Evolutionary conservation across 2,113 vertebrate genomes (phyloP), one percentile per base, ranked within the genome.

Genomic region (Elgaria multicarinata): DNA sequence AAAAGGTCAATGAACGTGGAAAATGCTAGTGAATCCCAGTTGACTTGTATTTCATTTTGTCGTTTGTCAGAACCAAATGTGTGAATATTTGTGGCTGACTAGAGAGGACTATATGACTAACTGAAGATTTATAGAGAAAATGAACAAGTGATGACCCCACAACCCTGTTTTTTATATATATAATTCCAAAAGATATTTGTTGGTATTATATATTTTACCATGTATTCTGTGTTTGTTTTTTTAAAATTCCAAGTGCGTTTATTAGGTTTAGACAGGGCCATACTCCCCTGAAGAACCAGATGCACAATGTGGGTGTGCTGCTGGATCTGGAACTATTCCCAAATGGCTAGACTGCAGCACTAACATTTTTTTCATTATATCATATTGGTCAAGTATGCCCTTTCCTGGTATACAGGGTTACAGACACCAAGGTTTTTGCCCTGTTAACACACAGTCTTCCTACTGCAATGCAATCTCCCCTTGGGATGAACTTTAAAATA

Each of bases 1-100:
- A 77, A 91, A 83, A 79, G 18, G 26, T 75, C 26, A 85, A 39
- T 66, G 87, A 91, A 90, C 76, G 62, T 87, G 78, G 85, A 67
- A 33, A 6, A 72, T 33, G 20, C 33, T 87, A 1, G 0, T 58
- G 69, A 67, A 88, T 83, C 4, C 1, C 76, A 50, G 13, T 28
- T 33, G 44, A 90, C 91, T 83, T 13, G 2, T 76, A 62, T 67
- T 90, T 88, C 24, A 83, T 4, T 85, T 46, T 79, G 82, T 75
- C 87, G 28, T 83, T 79, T n/a, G 78, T 18, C 83, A 2, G 0
- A 87, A 89, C 13, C 9, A 31, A 83, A 79, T 79, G 53, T n/a
- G 22, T 75, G 55, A 88, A 50, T 58, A 87, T 33, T 6, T 86
- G 53, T 42, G 76, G 31, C 44, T 83, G 53, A 42, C 24, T 77